These are phyloP conservation scores for Lytechinus pictus DNA, from an alignment of 35 echinoderm and acorn worm genomes.

Conservation along the genomic window DNA sequence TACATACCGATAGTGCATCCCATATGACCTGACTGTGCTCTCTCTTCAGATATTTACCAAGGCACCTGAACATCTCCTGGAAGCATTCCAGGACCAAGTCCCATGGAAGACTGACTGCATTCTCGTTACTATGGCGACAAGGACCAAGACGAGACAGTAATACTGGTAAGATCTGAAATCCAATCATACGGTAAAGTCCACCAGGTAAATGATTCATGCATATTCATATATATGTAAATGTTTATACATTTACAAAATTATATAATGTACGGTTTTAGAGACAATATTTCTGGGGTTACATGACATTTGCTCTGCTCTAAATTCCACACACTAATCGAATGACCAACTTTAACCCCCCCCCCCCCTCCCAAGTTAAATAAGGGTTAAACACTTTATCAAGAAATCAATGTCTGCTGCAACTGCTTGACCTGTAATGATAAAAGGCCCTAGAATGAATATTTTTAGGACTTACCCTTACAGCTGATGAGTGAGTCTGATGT, in stretches of 20 bases:
- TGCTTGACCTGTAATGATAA: neutral
- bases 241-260: no score
- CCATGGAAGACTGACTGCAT: constrained; percentile 44
- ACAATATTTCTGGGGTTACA: no score
- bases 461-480: constrained; percentile 68
- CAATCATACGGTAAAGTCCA: neutral
- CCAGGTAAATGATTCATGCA: no score
- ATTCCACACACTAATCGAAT: no score
- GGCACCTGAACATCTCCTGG: constrained; percentile 57
- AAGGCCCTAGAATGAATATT: neutral
- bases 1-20: constrained; percentile 59
- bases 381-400: no score
- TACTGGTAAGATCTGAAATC: constrained; percentile 24
- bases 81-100: constrained; percentile 65
- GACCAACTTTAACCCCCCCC: no score
- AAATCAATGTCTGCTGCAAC: no score
- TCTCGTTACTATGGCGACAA: neutral
- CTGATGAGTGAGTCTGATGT: constrained; percentile 85
- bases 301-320: no score
- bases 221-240: no score
- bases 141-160: constrained; percentile 57
- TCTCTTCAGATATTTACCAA: constrained; percentile 56
- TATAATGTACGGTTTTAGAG: no score
- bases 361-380: no score
- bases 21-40: constrained; percentile 62